Conservation (phyloP, 2,113 vertebrate genomes). For the Dipodomys merriami region DNA sequence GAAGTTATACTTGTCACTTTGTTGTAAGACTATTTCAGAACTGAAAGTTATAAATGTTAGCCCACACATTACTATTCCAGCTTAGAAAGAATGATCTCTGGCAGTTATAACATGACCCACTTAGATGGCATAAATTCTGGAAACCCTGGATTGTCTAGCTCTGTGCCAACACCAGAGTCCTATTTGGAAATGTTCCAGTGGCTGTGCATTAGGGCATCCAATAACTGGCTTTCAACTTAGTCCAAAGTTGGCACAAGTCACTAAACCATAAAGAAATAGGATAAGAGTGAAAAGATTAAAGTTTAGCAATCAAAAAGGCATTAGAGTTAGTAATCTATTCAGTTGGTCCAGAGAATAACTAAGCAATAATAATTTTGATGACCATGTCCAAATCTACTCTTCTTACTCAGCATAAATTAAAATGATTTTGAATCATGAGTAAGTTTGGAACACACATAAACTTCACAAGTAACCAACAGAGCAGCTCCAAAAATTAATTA, state of each 20-base stretch:
- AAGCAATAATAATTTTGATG: too few relatives aligned
- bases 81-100: not conserved
- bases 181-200: not conserved
- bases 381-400: not conserved
- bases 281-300: not conserved
- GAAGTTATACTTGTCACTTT: not conserved
- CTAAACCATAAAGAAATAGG: not conserved
- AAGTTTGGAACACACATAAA: not conserved
- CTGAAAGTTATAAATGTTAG: not conserved
- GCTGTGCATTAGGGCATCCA: not conserved
- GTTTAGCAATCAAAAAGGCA: not conserved
- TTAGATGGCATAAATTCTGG: not conserved
- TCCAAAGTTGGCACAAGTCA: not conserved
- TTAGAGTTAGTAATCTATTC: not conserved
- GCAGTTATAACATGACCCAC: not conserved
- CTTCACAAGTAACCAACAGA: not conserved
- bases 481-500: constrained; percentile 10
- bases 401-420: not conserved
- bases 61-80: not conserved
- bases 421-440: not conserved
- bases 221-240: not conserved
- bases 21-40: not conserved
- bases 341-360: not conserved
- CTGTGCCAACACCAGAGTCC: not conserved
- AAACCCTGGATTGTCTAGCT: not conserved